These are phyloP conservation scores for Lindbergichthys nudifrons DNA, from an alignment of 2,797 vertebrate genomes.

Conservation along the genomic window DNA sequence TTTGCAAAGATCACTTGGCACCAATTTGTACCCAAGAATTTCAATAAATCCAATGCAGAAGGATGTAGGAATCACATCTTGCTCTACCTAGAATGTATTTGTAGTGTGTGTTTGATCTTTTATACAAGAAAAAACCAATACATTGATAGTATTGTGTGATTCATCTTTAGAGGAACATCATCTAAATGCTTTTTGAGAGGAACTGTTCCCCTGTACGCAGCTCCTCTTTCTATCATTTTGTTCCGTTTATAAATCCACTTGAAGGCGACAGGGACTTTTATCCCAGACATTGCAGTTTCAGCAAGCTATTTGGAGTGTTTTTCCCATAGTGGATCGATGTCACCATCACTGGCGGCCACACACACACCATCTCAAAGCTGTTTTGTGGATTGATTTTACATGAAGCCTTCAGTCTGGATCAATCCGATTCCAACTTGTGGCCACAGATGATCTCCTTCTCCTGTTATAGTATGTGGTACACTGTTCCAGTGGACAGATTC, in stretches of 20 bases:
- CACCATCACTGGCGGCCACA: slow-evolving; percentile 23
- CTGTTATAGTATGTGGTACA: no score
- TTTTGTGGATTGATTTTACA: slow-evolving; percentile 64
- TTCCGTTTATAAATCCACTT: slow-evolving; percentile 40
- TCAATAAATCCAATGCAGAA: slow-evolving; percentile 32
- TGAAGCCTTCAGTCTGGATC: slow-evolving; percentile 31
- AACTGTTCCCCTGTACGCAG: background rate
- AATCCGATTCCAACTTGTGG: slow-evolving; percentile 49
- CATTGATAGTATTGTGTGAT: slow-evolving; percentile 1
- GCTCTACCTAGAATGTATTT: background rate
- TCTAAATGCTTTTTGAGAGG: slow-evolving; percentile 13
- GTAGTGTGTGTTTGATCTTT: background rate
- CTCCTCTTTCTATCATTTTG: slow-evolving; percentile 22
- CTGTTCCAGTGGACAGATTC: background rate
- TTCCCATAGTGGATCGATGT: slow-evolving; percentile 42
- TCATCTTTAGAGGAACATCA: background rate
- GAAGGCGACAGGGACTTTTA: slow-evolving; percentile 24
- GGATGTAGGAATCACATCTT: slow-evolving; percentile 14
- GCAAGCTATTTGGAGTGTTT: slow-evolving; percentile 20
- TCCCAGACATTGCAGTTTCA: slow-evolving; percentile 39
- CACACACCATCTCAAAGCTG: slow-evolving; percentile 39
- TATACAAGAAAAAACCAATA: background rate
- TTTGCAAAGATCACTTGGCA: slow-evolving; percentile 30
- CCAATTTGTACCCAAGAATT: background rate
- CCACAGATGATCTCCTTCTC: slow-evolving; percentile 18